phyloP scores from a whole-genome alignment of 2,797 vertebrate species.

The Lagorchestes hirsutus region DNA sequence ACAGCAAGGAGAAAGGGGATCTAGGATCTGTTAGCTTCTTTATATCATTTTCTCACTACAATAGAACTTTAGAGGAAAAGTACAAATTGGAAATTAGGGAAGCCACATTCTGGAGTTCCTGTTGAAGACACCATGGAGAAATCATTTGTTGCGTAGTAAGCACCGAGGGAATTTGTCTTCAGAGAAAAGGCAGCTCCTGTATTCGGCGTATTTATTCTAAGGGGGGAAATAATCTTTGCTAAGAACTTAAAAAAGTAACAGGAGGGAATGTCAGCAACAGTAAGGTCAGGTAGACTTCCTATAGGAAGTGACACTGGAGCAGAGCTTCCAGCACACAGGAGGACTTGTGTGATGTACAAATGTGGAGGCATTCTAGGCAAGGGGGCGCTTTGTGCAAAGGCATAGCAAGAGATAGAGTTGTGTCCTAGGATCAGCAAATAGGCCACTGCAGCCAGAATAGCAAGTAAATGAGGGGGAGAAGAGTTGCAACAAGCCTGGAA shows the following conservation, averaged over 20 bases:
- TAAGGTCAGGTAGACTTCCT: neutral
- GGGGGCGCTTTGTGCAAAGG: neutral
- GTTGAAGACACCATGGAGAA: conserved; percentile 45
- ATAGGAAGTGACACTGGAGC: neutral
- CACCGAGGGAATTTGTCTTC: neutral
- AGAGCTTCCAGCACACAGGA: neutral
- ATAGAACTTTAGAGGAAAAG: conserved; percentile 39
- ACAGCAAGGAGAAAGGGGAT: neutral
- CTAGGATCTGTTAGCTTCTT: conserved; percentile 38
- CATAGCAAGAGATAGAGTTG: neutral
- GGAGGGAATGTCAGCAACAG: neutral
- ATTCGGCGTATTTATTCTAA: neutral
- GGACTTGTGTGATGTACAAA: neutral
- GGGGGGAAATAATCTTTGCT: neutral
- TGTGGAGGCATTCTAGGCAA: neutral
- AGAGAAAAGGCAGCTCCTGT: neutral
- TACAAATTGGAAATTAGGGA: conserved; percentile 60
- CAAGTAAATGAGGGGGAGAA: neutral
- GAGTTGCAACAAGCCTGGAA: neutral
- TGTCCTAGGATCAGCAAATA: neutral
- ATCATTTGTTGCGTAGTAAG: conserved; percentile 15
- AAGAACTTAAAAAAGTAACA: neutral
- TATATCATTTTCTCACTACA: conserved; percentile 48
- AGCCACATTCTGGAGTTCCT: conserved; percentile 41
- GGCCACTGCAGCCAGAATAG: neutral